These are phyloP conservation scores for Leptura quadrifasciata DNA, from an alignment of 2,888 invertebrate genomes.

Conservation along the genomic window DNA sequence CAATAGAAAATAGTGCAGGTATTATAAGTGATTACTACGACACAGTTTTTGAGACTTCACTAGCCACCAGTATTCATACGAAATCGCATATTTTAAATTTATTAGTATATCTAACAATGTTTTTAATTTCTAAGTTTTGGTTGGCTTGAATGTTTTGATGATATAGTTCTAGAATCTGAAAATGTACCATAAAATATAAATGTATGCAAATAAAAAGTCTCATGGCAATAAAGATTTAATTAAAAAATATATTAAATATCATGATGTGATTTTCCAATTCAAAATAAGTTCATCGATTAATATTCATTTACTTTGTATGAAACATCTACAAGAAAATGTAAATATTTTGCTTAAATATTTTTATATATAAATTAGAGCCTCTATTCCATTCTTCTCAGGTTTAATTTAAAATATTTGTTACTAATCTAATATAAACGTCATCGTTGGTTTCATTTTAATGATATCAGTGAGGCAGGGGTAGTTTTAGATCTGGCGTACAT, in stretches of 20 bases:
- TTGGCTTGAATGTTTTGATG: slow-evolving; percentile 20
- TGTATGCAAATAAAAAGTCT: slow-evolving; percentile 10
- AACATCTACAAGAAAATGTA: background rate
- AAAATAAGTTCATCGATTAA: background rate
- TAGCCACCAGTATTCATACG: slow-evolving; percentile 43
- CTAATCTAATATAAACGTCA: background rate
- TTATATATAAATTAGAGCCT: background rate
- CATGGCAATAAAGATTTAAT: slow-evolving; percentile 24
- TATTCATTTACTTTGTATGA: background rate
- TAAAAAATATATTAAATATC: slow-evolving; percentile 1
- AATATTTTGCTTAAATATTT: background rate
- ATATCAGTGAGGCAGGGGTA: background rate
- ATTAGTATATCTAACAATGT: slow-evolving; percentile 42
- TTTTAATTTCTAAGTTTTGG: slow-evolving; percentile 29
- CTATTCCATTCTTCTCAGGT: background rate
- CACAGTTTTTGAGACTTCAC: slow-evolving; percentile 63
- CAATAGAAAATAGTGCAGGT: slow-evolving; percentile 77
- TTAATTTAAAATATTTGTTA: background rate
- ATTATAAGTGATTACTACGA: slow-evolving; percentile 69
- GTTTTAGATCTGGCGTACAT: background rate
- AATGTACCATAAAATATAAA: slow-evolving; percentile 27
- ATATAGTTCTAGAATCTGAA: slow-evolving; percentile 15
- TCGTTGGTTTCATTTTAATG: background rate
- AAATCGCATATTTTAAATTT: slow-evolving; percentile 36
- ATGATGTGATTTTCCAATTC: background rate